Base-by-base conservation (phyloP, 1,140 invertebrate species). In the Micrasema longulum region DNA sequence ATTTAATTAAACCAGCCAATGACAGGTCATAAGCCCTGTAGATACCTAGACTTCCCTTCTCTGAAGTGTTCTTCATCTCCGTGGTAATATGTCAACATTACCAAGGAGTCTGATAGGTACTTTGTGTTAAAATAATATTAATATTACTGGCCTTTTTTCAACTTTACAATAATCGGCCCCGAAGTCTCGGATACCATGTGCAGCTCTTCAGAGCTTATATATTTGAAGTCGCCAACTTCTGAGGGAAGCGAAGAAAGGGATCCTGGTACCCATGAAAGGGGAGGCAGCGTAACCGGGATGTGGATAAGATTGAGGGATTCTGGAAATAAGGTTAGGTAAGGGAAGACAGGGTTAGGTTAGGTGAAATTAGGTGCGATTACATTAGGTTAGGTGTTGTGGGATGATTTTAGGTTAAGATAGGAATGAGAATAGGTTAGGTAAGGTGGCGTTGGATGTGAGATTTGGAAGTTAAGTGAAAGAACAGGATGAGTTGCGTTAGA, bases 271-370 rank as follows among this genome's bases (percentile, higher is more conserved):
- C 14, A 12, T 1, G 16, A 20, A 7, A 23, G 50, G 22, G 23
- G 23, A 12, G 5, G 1, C 26, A 35, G 23, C 26, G 12, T 4
- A 5, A 16, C 23, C 5, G 23, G 12, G 0, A 55, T 4, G 26
- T 7, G 35, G 16, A 43, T 18, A 14, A 14, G 14, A 4, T 22
- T n/a, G 57, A 62, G 38, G 26, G 23, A 41, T 62, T 41, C 57
- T 43, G 57, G 14, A 65, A 65, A 26, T 6, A 65, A 18, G 47
- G 45, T 38, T 38, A 63, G 20, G 60, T 2, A 4, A 20, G 22
- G 31, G 11, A 14, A 35, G 16, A 62, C n/a, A 4, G 1, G 38
- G 41, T 31, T 63, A 53, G 26, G 23, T 20, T 26, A 22, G 18
- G 48, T 55, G 5, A 63, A 1, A 6, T 1, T 16, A 35, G 22